These are phyloP conservation scores for Drosophila hamatofila DNA, from an alignment of 2,888 invertebrate species.

Conservation along the genomic window DNA sequence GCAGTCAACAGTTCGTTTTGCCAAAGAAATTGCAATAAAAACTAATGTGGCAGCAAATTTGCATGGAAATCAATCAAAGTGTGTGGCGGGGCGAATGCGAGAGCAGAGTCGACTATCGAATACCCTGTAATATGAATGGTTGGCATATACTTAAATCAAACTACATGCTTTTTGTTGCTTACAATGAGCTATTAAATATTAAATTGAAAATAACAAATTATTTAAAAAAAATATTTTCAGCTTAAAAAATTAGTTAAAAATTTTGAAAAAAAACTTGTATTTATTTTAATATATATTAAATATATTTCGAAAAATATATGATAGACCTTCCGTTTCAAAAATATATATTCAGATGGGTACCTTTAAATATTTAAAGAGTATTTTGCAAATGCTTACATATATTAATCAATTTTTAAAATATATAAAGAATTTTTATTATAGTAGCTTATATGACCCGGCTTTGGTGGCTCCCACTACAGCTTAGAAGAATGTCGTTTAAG, in stretches of 20 bases:
- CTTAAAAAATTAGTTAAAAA: too few species aligned
- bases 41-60: slow-evolving; percentile 67
- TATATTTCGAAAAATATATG: neutral
- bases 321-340: neutral
- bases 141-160: too few species aligned
- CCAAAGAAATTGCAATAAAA: slow-evolving; percentile 65
- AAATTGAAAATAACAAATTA: too few species aligned
- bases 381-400: neutral
- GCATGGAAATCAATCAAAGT: slow-evolving; percentile 73
- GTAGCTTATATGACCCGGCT: neutral
- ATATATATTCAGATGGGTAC: too few species aligned
- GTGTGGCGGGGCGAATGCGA: rapidly evolving
- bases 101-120: neutral
- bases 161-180: too few species aligned
- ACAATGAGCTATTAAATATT: too few species aligned
- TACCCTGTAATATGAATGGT: slow-evolving; percentile 38
- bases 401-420: neutral
- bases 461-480: neutral
- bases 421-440: neutral
- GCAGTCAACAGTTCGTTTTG: slow-evolving; percentile 41
- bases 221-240: too few species aligned
- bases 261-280: too few species aligned
- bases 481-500: neutral
- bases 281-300: too few species aligned
- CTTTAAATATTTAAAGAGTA: neutral